These are phyloP conservation scores for Penaeus chinensis DNA, from an alignment of 1,140 invertebrate species.

Conservation along the genomic window DNA sequence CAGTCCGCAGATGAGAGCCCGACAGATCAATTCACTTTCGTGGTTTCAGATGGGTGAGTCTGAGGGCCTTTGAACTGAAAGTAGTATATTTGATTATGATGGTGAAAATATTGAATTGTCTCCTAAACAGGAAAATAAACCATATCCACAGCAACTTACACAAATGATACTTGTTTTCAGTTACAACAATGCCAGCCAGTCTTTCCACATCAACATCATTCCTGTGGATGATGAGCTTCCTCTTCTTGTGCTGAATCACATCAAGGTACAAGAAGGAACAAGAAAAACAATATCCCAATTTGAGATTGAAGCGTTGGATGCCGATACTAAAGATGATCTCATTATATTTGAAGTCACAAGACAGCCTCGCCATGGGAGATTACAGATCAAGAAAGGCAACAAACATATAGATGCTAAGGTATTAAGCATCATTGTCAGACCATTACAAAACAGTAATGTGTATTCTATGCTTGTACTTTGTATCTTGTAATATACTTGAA, in stretches of 20 bases:
- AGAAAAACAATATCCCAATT: slow-evolving; percentile 68
- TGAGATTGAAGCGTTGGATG: slow-evolving; percentile 69
- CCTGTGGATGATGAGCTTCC: slow-evolving; percentile 70
- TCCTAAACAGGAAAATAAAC: too few relatives aligned
- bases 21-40: slow-evolving; percentile 36
- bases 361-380: slow-evolving; percentile 68
- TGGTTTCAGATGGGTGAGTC: slow-evolving; percentile 45
- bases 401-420: slow-evolving; percentile 37
- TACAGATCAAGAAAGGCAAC: slow-evolving; percentile 63
- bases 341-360: slow-evolving; percentile 67
- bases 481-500: background rate
- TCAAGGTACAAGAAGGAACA: slow-evolving; percentile 69
- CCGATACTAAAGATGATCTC: slow-evolving; percentile 68
- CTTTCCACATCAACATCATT: slow-evolving; percentile 67
- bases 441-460: background rate
- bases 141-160: background rate
- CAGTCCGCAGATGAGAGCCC: slow-evolving; percentile 31
- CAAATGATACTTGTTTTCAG: slow-evolving; percentile 63
- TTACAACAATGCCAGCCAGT: slow-evolving; percentile 64
- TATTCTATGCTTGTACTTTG: background rate
- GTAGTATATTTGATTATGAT: too few relatives aligned
- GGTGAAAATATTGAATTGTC: too few relatives aligned
- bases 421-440: background rate
- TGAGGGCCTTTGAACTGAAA: too few relatives aligned
- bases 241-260: slow-evolving; percentile 67